Conservation (phyloP, 1,140 invertebrate species). For the Eubasilissa regina region DNA sequence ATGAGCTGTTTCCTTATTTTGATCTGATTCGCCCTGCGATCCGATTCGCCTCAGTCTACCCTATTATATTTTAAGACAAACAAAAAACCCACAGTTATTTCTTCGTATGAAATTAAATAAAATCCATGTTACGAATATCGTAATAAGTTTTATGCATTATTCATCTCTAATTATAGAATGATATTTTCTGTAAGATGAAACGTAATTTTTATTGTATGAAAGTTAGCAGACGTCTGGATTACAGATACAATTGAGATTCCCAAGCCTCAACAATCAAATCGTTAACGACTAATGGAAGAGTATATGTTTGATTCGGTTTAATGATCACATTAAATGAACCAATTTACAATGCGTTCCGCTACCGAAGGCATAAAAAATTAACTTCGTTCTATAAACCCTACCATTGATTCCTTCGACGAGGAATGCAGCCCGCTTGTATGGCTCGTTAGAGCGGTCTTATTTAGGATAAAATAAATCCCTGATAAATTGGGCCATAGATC, state of each 20-base stretch:
- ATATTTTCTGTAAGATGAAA: too few species aligned
- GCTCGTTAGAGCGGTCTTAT: slow-evolving; percentile 6
- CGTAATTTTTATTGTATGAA: too few species aligned
- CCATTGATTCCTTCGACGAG: slow-evolving; percentile 45
- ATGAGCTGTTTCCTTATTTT: too few species aligned
- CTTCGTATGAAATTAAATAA: too few species aligned
- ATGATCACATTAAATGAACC: slow-evolving; percentile 58
- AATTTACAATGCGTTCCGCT: slow-evolving; percentile 55
- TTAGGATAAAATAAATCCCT: slow-evolving; percentile 7
- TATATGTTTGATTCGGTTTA: slow-evolving; percentile 57
- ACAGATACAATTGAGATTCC: slow-evolving; percentile 17
- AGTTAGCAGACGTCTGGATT: slow-evolving; percentile 1
- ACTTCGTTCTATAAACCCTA: slow-evolving; percentile 20
- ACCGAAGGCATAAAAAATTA: slow-evolving; percentile 44
- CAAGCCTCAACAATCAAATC: slow-evolving; percentile 49
- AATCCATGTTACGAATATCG: too few species aligned
- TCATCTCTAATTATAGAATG: too few species aligned
- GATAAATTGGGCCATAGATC: background rate
- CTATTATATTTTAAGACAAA: too few species aligned
- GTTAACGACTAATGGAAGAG: slow-evolving; percentile 57
- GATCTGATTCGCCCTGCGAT: too few species aligned
- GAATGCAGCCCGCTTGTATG: slow-evolving; percentile 20
- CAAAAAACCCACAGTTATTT: too few species aligned
- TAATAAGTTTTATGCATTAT: too few species aligned
- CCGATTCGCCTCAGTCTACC: too few species aligned